Evolutionary conservation across 1,140 invertebrate genomes (phyloP).

Genomic region (Drosophila hydei): DNA sequence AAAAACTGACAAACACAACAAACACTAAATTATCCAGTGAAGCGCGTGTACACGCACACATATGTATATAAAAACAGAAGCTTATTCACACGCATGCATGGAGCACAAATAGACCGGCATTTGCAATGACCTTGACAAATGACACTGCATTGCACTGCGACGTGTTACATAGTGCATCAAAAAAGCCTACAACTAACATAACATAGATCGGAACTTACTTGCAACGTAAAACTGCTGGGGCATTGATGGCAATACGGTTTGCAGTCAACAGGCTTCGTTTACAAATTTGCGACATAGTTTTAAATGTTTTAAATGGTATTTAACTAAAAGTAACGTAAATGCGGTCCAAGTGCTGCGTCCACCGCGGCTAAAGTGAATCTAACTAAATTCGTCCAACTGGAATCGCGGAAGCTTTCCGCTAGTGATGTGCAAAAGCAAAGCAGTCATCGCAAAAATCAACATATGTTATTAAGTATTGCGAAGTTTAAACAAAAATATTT

Average conservation of each 20-base stretch:
- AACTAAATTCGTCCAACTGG: conserved; percentile 23
- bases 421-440: conserved; percentile 5
- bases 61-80: conserved; percentile 26
- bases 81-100: conserved; percentile 17
- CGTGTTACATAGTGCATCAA: conserved; percentile 42
- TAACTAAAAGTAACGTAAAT: conserved; percentile 35
- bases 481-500: neutral
- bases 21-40: conserved; percentile 37
- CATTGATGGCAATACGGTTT: conserved; percentile 48
- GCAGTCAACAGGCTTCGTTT: conserved; percentile 56
- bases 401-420: conserved; percentile 23
- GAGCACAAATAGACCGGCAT: conserved; percentile 47
- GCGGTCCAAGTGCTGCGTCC: conserved; percentile 40
- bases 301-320: conserved; percentile 29
- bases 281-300: conserved; percentile 68
- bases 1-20: conserved; percentile 21
- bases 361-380: conserved; percentile 29
- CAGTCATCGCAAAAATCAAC: neutral
- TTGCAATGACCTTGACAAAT: conserved; percentile 77
- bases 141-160: conserved; percentile 64
- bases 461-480: conserved; percentile 3
- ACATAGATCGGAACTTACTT: conserved; percentile 53
- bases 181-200: neutral
- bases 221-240: conserved; percentile 59
- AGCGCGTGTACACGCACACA: conserved; percentile 18